A percentile compares a stretch with the other conserved stretches of the same genome.
Evolutionary conservation across 2,113 vertebrate species (phyloP).

Genomic region (Pluvialis apricaria): DNA sequence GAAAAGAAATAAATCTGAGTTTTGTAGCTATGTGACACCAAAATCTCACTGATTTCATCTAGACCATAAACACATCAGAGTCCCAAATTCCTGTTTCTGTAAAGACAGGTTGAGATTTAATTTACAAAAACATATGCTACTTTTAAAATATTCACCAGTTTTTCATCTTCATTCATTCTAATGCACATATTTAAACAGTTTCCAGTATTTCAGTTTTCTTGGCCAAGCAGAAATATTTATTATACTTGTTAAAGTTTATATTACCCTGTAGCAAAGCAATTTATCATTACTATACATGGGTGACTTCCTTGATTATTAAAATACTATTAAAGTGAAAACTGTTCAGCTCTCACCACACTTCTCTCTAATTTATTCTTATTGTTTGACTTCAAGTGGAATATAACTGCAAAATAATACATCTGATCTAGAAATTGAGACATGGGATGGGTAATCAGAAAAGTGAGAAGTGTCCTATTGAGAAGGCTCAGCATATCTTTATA

Average conservation of each 20-base stretch:
- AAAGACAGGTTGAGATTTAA: neutral
- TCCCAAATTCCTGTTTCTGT: neutral
- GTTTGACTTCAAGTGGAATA: neutral
- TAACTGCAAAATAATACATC: neutral
- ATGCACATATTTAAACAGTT: constrained; percentile 36
- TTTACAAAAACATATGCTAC: neutral
- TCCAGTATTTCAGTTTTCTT: constrained; percentile 39
- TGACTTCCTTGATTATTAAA: constrained; percentile 71
- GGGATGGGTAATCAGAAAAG: neutral
- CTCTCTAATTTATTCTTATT: constrained; percentile 44
- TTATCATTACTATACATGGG: constrained; percentile 63
- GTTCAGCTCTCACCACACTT: neutral
- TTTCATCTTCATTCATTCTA: constrained; percentile 39
- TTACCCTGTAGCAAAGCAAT: constrained; percentile 67
- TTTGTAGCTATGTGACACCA: neutral
- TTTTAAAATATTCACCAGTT: neutral
- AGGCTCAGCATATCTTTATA: neutral
- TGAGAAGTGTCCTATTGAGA: neutral
- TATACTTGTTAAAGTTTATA: constrained; percentile 66
- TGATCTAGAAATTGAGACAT: neutral
- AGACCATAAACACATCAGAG: neutral
- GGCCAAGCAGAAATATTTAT: constrained; percentile 64
- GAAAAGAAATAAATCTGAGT: neutral
- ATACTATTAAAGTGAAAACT: constrained; percentile 40
- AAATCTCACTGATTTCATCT: neutral